A percentile compares a stretch with the other conserved stretches of the same genome.
These are phyloP conservation scores for Leptinotarsa tumamoca DNA, from an alignment of 2,888 invertebrate species.

Conservation along the genomic window DNA sequence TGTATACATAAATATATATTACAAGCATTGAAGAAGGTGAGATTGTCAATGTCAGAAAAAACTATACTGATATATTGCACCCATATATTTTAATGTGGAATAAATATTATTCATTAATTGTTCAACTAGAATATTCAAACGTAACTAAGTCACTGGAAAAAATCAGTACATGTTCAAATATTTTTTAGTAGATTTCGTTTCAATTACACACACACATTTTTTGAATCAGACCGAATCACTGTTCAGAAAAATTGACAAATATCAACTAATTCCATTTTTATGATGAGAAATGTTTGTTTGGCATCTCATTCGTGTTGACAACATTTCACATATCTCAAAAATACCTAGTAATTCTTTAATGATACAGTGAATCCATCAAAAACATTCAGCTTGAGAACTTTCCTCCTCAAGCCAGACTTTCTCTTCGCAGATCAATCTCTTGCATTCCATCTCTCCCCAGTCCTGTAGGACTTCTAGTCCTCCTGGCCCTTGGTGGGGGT, in stretches of 20 bases:
- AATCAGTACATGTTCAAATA: not conserved
- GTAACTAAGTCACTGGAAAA: not conserved
- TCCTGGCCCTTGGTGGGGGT: conserved; percentile 60
- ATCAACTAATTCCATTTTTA: no score
- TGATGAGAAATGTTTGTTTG: no score
- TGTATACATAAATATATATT: no score
- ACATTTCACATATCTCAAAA: no score
- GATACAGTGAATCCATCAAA: no score
- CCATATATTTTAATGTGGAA: not conserved
- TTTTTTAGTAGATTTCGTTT: no score
- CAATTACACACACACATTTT: no score
- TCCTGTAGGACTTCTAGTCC: conserved; percentile 40
- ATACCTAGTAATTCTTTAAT: no score
- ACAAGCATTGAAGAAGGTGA: no score
- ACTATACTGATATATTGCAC: not conserved
- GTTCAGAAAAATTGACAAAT: no score
- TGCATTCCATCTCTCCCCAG: conserved; percentile 44
- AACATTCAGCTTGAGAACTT: not conserved
- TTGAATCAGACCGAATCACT: no score
- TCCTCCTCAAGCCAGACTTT: conserved; percentile 47
- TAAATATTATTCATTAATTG: conserved; percentile 5
- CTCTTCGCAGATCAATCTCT: conserved; percentile 52
- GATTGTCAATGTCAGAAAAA: not conserved
- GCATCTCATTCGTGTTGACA: no score
- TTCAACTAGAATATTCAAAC: not conserved